phyloP scores from a whole-genome alignment of 2,797 vertebrate species.

The Liparis tanakae region DNA sequence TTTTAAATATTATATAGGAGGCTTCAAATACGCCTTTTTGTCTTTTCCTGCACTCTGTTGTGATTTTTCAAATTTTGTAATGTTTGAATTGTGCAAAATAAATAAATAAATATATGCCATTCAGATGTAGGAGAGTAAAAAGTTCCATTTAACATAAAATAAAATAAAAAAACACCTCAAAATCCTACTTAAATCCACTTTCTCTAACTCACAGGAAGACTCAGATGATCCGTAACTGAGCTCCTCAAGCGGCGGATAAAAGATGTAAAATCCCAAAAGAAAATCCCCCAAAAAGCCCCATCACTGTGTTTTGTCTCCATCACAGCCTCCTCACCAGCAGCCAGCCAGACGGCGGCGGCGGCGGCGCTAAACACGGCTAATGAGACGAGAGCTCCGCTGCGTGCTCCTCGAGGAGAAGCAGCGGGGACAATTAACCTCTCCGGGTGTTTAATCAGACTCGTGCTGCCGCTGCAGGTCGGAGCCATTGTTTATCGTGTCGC shows the following conservation, averaged over 20 bases:
- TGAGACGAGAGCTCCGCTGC: slow-evolving; percentile 6
- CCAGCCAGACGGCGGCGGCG: neutral
- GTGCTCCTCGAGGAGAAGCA: neutral
- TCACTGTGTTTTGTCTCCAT: too few species aligned
- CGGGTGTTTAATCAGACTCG: slow-evolving; percentile 3
- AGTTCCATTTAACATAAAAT: neutral
- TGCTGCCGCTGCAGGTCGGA: slow-evolving; percentile 19
- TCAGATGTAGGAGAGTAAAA: neutral
- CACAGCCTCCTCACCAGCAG: neutral
- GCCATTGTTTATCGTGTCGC: neutral
- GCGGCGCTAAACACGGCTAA: slow-evolving; percentile 6
- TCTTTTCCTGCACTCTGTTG: too few species aligned
- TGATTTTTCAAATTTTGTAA: too few species aligned
- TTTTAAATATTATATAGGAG: too few species aligned
- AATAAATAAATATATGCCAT: too few species aligned
- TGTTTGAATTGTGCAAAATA: too few species aligned
- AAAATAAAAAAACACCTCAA: neutral
- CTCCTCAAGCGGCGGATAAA: neutral
- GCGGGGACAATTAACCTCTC: slow-evolving; percentile 25
- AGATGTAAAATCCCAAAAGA: neutral
- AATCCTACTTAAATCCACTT: neutral
- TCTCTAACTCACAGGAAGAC: neutral
- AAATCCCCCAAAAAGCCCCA: neutral
- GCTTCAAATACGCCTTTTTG: too few species aligned
- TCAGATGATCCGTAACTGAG: neutral